phyloP scores from a whole-genome alignment of 1,140 invertebrate species.

The Camponotus floridanus region DNA sequence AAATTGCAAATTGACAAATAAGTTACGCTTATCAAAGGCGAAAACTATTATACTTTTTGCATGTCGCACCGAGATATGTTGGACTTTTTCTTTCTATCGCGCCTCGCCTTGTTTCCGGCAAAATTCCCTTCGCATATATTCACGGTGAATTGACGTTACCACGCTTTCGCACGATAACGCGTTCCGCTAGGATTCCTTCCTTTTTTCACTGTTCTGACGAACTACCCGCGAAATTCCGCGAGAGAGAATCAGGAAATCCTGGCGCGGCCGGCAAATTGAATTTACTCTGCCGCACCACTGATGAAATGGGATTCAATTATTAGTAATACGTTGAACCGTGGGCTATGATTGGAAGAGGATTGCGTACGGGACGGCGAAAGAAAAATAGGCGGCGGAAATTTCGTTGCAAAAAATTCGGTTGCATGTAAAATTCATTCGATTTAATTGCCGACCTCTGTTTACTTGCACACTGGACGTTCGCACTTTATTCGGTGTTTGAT shows the following conservation, averaged over 20 bases:
- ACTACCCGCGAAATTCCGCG: constrained; percentile 52
- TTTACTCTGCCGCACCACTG: constrained; percentile 65
- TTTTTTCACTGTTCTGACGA: constrained; percentile 21
- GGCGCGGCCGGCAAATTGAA: constrained; percentile 72
- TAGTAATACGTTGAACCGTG: constrained; percentile 70
- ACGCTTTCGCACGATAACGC: constrained; percentile 37
- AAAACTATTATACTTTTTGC: constrained; percentile 15
- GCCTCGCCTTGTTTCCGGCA: constrained; percentile 20
- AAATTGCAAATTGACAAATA: not conserved
- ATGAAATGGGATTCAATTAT: constrained; percentile 77
- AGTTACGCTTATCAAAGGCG: constrained; percentile 20
- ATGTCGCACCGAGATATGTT: not conserved
- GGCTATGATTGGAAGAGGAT: constrained; percentile 66
- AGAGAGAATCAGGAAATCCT: constrained; percentile 62
- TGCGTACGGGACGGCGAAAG: not conserved
- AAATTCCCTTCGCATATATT: constrained; percentile 33
- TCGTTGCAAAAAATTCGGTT: constrained; percentile 46
- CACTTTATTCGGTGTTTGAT: constrained; percentile 2
- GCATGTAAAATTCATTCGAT: constrained; percentile 68
- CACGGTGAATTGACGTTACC: constrained; percentile 31
- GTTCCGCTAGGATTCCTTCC: constrained; percentile 25
- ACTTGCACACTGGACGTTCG: constrained; percentile 46
- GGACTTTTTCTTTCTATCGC: not conserved
- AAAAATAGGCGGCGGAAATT: constrained; percentile 42
- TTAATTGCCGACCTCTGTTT: constrained; percentile 66